Conservation (phyloP, 2,888 invertebrate genomes). For the Amphipoea lucens region DNA sequence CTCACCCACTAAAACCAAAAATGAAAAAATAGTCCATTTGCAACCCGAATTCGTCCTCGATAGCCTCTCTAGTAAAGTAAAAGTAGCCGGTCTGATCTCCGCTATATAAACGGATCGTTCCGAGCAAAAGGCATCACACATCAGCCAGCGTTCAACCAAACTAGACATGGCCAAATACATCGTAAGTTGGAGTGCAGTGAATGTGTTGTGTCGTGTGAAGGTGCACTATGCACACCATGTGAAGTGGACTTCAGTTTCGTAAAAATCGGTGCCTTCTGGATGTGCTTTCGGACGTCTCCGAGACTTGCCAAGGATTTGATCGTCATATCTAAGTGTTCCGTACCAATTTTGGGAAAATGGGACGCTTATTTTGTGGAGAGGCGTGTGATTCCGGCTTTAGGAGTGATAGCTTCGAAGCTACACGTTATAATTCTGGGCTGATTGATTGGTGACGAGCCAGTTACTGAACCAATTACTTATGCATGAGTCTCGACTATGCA, state of each 20-base stretch:
- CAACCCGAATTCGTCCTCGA: constrained; percentile 84
- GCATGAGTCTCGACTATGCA: background rate
- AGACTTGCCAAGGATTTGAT: constrained; percentile 38
- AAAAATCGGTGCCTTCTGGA: constrained; percentile 38
- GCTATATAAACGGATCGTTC: constrained; percentile 83
- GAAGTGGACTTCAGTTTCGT: constrained; percentile 50
- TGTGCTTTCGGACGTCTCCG: constrained; percentile 34
- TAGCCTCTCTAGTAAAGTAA: constrained; percentile 81
- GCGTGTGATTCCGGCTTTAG: constrained; percentile 7
- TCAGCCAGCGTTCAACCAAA: constrained; percentile 77
- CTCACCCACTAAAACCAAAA: constrained; percentile 67
- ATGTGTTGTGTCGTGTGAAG: constrained; percentile 62
- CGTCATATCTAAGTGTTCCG: constrained; percentile 37
- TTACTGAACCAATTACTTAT: background rate
- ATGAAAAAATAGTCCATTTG: constrained; percentile 80
- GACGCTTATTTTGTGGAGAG: constrained; percentile 30
- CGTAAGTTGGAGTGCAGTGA: constrained; percentile 89
- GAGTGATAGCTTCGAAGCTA: constrained; percentile 60
- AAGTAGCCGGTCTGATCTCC: constrained; percentile 84
- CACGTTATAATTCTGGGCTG: constrained; percentile 12
- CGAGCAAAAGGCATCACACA: constrained; percentile 80
- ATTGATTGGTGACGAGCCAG: constrained; percentile 6
- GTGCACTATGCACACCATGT: constrained; percentile 53
- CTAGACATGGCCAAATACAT: constrained; percentile 88
- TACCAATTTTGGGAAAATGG: constrained; percentile 29